A percentile compares a stretch with the other conserved stretches of the same genome.
These are phyloP conservation scores for Pomatorhinus ruficollis DNA, from an alignment of 2,113 vertebrate species.

Conservation along the genomic window DNA sequence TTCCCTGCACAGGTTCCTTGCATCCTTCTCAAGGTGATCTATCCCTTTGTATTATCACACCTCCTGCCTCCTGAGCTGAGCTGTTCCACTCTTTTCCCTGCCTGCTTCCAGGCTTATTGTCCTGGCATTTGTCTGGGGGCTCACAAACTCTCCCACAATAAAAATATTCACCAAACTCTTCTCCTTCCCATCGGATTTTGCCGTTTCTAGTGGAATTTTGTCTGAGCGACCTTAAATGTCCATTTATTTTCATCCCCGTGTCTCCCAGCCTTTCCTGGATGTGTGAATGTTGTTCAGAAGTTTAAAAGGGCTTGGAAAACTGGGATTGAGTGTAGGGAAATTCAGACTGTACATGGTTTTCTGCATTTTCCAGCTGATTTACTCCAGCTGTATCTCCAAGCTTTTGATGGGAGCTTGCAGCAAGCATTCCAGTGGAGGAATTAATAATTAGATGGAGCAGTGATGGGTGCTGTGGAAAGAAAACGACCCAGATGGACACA, in stretches of 20 bases:
- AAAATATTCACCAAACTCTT: neutral
- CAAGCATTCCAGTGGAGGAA: neutral
- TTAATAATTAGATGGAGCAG: neutral
- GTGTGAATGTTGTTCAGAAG: neutral
- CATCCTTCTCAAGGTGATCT: neutral
- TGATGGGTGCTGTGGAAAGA: neutral
- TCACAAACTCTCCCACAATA: neutral
- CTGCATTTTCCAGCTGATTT: neutral
- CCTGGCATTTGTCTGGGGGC: neutral
- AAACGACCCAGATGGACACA: neutral
- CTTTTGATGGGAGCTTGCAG: neutral
- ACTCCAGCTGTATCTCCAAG: neutral
- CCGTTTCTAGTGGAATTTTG: neutral
- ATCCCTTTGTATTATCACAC: neutral
- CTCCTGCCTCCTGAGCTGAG: neutral
- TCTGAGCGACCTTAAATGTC: neutral
- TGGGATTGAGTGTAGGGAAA: neutral
- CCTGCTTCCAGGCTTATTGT: neutral
- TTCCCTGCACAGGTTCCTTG: neutral
- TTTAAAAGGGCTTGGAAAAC: neutral
- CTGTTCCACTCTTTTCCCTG: neutral
- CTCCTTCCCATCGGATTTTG: neutral
- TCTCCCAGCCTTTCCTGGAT: neutral
- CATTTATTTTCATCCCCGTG: neutral
- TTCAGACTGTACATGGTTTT: neutral